Conservation (phyloP, 2,888 invertebrate species). For the Drosophila algonquin region DNA sequence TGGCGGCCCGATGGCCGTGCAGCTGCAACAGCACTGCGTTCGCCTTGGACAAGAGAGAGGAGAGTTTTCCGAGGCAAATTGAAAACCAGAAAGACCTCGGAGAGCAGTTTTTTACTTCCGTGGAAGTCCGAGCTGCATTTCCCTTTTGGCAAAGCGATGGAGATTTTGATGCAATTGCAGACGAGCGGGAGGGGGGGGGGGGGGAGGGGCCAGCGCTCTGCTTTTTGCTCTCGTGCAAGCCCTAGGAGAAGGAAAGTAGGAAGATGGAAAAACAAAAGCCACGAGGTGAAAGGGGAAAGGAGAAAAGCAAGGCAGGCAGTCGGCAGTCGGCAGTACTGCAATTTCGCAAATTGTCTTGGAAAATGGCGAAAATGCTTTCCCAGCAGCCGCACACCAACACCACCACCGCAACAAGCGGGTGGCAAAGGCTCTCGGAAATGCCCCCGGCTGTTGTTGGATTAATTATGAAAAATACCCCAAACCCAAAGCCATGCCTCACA, state of each 20-base stretch:
- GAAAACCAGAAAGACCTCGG: slow-evolving; percentile 26
- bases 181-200: not conserved
- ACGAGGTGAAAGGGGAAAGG: slow-evolving; percentile 32
- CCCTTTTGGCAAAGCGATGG: slow-evolving; percentile 36
- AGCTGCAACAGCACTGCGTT: too few species aligned
- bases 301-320: not conserved
- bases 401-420: slow-evolving; percentile 44
- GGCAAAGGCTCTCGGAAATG: slow-evolving; percentile 68
- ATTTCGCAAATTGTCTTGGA: slow-evolving; percentile 74
- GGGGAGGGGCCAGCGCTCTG: not conserved
- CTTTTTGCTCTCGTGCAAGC: slow-evolving; percentile 15
- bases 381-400: slow-evolving; percentile 14
- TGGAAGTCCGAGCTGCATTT: slow-evolving; percentile 33
- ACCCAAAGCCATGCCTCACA: not conserved
- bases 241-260: not conserved
- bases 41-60: not conserved
- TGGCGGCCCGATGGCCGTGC: not conserved
- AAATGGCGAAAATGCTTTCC: slow-evolving; percentile 57
- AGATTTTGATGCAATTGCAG: slow-evolving; percentile 39
- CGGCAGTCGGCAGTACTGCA: slow-evolving; percentile 47
- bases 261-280: slow-evolving; percentile 39
- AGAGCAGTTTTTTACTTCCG: slow-evolving; percentile 19
- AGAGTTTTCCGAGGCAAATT: slow-evolving; percentile 11
- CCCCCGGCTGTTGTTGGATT: slow-evolving; percentile 75
- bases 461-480: slow-evolving; percentile 70